Percentiles rank a stretch among this genome's conserved stretches.
Conservation (phyloP, 2,797 vertebrate species). For the Squalus acanthias region DNA sequence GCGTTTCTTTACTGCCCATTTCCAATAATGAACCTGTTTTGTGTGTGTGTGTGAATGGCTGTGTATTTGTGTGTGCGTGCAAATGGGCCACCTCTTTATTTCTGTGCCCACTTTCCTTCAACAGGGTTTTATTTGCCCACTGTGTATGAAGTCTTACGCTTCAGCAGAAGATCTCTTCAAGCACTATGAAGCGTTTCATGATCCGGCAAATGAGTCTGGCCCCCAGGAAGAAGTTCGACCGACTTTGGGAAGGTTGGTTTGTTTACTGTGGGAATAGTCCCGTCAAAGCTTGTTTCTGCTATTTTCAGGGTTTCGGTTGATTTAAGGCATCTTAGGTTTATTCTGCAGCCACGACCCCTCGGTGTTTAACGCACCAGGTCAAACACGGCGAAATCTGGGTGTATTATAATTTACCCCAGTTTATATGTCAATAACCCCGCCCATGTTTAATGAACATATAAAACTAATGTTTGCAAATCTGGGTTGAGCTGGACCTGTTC, state of each 20-base stretch:
- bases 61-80: too few relatives aligned
- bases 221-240: conserved; percentile 65
- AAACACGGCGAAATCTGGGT: not conserved
- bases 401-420: not conserved
- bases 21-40: not conserved
- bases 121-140: conserved; percentile 97
- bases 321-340: not conserved
- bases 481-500: not conserved
- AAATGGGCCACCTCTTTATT: not conserved
- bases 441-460: not conserved
- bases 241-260: conserved; percentile 69
- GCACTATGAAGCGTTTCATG: conserved; percentile 92
- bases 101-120: not conserved
- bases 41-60: too few relatives aligned
- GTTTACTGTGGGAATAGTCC: not conserved
- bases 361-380: not conserved
- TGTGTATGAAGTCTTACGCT: conserved; percentile 98
- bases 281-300: not conserved
- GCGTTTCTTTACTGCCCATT: not conserved
- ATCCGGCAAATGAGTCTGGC: conserved; percentile 74
- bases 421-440: not conserved
- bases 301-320: not conserved
- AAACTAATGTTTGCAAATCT: not conserved
- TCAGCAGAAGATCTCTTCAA: conserved; percentile 96
- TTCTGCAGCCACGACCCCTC: not conserved